Evolutionary conservation across 2,888 invertebrate genomes (phyloP), one percentile per base, ranked within the genome.

Genomic region (Leucania comma): DNA sequence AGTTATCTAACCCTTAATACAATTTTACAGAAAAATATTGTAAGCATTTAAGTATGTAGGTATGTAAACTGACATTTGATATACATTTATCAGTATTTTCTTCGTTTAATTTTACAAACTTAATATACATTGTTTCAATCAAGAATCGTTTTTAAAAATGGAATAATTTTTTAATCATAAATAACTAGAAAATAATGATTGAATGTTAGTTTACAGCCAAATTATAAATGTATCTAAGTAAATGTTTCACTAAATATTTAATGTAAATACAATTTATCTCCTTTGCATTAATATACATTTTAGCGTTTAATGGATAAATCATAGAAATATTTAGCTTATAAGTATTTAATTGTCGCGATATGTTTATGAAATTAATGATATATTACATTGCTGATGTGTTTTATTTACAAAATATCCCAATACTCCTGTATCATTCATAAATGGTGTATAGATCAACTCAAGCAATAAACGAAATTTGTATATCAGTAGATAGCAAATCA

Each of bases 311-410:
- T 68, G 53, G 62, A 75, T 73, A 57, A 83, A 77, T 73, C 17
- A 65, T 64, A 81, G 70, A 65, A 48, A 46, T 73, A 73, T 72
- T 68, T 85, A 85, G 71, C 46, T 72, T 72, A 51, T 84, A 84
- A 84, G 82, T 75, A 70, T 79, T 81, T 81, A 78, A 74, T 69
- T 73, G 70, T 78, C 71, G 78, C 72, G 53, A 77, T 72, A 82
- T 84, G 86, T 83, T 86, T 88, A 86, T 84, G 84, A 80, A 84
- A 88, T 81, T 81, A 87, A 85, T 86, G 81, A 85, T 86, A 85
- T 86, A 89, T 90, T 86, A 85, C 77, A 86, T 73, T 85, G 87
- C 87, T 82, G 68, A 79, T 82, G 81, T 84, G 84, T 90, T 90
- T 91, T 84, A 86, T 86, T 90, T 87, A 54, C 6, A 1, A 51